Conservation (phyloP, 2,797 vertebrate species). For the Lophius americanus region DNA sequence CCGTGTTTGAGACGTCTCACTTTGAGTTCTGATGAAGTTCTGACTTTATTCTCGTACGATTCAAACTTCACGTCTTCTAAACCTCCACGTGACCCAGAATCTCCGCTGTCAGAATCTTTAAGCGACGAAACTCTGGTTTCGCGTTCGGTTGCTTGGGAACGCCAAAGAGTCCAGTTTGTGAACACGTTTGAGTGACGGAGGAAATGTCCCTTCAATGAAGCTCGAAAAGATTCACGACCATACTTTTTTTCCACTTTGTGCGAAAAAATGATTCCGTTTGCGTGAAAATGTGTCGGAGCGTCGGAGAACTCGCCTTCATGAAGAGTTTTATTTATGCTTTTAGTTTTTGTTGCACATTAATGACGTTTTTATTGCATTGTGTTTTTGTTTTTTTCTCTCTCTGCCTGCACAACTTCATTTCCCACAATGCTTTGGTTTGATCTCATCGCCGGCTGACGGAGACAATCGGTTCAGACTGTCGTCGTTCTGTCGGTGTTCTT, state of each 20-base stretch:
- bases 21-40: no score
- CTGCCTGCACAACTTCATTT: constrained; percentile 43
- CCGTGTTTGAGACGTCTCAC: no score
- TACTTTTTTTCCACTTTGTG: constrained; percentile 9
- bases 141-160: constrained; percentile 84
- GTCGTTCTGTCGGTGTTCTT: constrained; percentile 41
- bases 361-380: not conserved
- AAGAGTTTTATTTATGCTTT: constrained; percentile 11
- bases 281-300: not conserved
- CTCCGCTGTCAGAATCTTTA: no score
- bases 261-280: not conserved
- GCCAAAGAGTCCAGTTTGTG: constrained; percentile 91
- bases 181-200: constrained; percentile 24
- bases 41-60: no score
- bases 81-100: no score
- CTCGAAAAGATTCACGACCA: not conserved
- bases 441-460: constrained; percentile 2
- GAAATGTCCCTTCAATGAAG: constrained; percentile 2
- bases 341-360: not conserved
- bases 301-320: no score
- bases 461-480: constrained; percentile 8
- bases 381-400: not conserved
- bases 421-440: constrained; percentile 53
- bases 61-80: no score
- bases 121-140: not conserved